Evolutionary conservation across 2,797 vertebrate genomes (phyloP), one percentile per base, ranked within the genome.

Genomic region (Ptychadena robeensis): DNA sequence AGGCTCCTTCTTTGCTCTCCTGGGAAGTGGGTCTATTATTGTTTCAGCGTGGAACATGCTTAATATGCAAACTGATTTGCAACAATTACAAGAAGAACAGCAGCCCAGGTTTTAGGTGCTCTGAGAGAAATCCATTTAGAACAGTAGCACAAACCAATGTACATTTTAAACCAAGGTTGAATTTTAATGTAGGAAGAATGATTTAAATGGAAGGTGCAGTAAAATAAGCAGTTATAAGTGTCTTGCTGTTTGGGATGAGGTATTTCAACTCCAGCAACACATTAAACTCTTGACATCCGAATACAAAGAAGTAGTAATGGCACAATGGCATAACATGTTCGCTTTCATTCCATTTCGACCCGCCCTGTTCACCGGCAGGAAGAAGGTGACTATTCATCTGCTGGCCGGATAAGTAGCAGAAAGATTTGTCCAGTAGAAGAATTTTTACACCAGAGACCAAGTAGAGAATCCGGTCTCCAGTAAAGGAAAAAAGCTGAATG

Each of bases 61-160:
- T 85, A 91, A 87, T 88, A 87, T 85, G 85, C 87, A 88, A 86
- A 88, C 91, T 80, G 86, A 88, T 86, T 87, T 82, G 84, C 81
- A 92, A 88, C 88, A 89, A 91, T 89, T 88, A 90, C 65, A 87
- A 85, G 71, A 48, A 68, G 9, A 69, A 89, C 88, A 28, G 80
- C 85, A 75, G 86, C 82, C 61, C 86, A 87, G 63, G 85, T 82
- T 82, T 79, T 48, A 90, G 59, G 89, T 87, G 75, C 75, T 78
- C 76, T 85, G 35, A 86, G 85, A 22, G 61, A 25, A 69, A 57
- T 88, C 86, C 89, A 85, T 67, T 9, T n/a, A 91, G 86, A 87
- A 90, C 87, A 86, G 35, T 68, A 79, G 32, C 18, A 22, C 4
- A 84, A 53, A 74, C 71, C 84, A 81, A 80, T 72, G 80, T 87